A percentile compares a stretch with the other conserved stretches of the same genome.
phyloP scores from a whole-genome alignment of 2,888 invertebrate species.

The Gnatocerus cornutus region DNA sequence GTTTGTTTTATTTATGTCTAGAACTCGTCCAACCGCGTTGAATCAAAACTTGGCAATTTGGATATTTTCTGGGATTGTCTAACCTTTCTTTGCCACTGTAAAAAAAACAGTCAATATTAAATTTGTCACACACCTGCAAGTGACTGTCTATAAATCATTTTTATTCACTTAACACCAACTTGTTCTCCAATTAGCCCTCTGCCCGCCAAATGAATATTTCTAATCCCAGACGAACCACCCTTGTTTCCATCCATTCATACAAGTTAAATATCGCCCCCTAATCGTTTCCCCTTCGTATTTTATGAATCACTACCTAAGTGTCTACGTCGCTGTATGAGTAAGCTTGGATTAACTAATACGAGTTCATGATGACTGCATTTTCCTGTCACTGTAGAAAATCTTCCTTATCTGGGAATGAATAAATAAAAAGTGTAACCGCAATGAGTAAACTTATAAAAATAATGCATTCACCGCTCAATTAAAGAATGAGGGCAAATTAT shows the following conservation, averaged over 20 bases:
- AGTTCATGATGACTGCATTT: conserved; percentile 35
- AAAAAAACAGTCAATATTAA: too few species aligned
- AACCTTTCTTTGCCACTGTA: too few species aligned
- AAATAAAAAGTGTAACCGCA: conserved; percentile 21
- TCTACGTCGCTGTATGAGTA: conserved; percentile 41
- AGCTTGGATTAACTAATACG: conserved; percentile 42
- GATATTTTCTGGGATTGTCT: too few species aligned
- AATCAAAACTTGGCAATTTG: too few species aligned
- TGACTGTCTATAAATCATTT: neutral
- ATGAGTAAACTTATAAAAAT: conserved; percentile 16
- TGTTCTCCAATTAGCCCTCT: neutral
- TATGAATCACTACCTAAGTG: conserved; percentile 45
- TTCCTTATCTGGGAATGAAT: conserved; percentile 36
- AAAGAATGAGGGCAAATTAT: neutral
- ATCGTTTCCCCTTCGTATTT: conserved; percentile 40
- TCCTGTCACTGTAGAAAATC: conserved; percentile 34
- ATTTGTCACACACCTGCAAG: too few species aligned
- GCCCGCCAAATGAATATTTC: conserved; percentile 2
- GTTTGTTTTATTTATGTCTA: too few species aligned
- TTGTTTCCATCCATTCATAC: conserved; percentile 16
- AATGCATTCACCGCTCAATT: conserved; percentile 2
- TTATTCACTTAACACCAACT: neutral
- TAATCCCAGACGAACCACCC: conserved; percentile 2
- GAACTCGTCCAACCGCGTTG: too few species aligned
- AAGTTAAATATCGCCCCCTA: conserved; percentile 45